Base-by-base conservation (phyloP, 2,797 vertebrate species). In the Argyrosomus regius region DNA sequence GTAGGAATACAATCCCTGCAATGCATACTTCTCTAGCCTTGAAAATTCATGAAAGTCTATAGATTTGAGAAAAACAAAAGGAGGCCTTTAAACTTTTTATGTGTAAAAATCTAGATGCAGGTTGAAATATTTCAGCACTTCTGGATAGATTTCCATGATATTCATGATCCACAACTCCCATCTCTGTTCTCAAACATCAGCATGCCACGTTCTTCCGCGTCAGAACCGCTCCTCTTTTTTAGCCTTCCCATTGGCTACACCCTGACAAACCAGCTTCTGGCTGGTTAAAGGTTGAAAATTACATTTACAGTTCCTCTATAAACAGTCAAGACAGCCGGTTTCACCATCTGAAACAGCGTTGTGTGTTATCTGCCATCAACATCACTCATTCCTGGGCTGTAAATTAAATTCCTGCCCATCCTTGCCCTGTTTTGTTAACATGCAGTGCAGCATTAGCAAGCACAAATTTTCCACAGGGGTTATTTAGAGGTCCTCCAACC, bases 21-120 rank as follows among this genome's bases (percentile, higher is more conserved):
- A 39, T 61, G 46, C 53, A 61, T 80, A 72, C 31, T 24, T 69
- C 49, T 53, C 6, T 18, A n/a, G 66, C 49, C 45, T 45, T 43
- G 50, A 63, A 67, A 77, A 80, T 72, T 59, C 62, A 79, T 77
- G 54, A 52, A 68, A 79, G 48, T 66, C 11, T 50, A 41, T 61
- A 35, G 41, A 62, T 72, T 63, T 50, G 1, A 66, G 67, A 3
- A 26, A 79, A 61, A 53, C 20, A 48, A 70, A 24, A n/a, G 35
- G 45, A 2, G 10, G 20, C 50, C 48, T 20, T 63, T 26, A 43
- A 70, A 17, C 28, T 67, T 46, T 62, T 26, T 41, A 3, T 43
- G 11, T 18, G 49, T 57, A 46, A 77, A 53, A 53, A 67, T 64
- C 17, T 7, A 22, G 49, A 53, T 17, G 28, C n/a, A 39, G 43